Evolutionary conservation across 2,888 invertebrate species (phyloP).

Genomic region (Dynastes maya): DNA sequence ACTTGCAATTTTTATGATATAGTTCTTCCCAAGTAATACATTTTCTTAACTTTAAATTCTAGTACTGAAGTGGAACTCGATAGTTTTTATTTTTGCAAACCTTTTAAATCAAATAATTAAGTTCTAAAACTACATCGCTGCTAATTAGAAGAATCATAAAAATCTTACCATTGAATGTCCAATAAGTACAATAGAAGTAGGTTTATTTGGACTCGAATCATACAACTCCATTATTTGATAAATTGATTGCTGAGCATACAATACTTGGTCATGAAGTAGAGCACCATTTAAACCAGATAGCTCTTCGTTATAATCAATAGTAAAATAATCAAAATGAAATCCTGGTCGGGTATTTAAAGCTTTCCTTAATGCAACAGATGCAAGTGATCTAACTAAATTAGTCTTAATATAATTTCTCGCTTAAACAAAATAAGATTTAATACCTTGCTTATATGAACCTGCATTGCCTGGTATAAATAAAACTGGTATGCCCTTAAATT

Average conservation of each 20-base stretch:
- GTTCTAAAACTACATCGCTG: too few species aligned
- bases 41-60: too few species aligned
- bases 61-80: too few species aligned
- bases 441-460: conserved; percentile 92
- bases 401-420: conserved; percentile 3
- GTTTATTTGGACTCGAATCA: conserved; percentile 62
- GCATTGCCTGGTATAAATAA: conserved; percentile 96
- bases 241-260: conserved; percentile 81
- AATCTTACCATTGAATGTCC: conserved; percentile 93
- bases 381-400: conserved; percentile 85
- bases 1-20: too few species aligned
- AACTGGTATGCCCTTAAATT: conserved; percentile 92
- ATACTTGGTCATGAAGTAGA: conserved; percentile 83
- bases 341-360: conserved; percentile 78
- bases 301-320: conserved; percentile 93
- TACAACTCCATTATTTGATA: conserved; percentile 85
- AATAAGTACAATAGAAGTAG: conserved; percentile 82
- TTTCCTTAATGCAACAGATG: conserved; percentile 92
- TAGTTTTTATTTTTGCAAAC: too few species aligned
- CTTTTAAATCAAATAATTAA: too few species aligned
- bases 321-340: conserved; percentile 93
- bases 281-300: conserved; percentile 91
- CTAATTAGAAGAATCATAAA: conserved; percentile 62
- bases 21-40: too few species aligned
- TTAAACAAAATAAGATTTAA: conserved; percentile 8